Percentiles rank a stretch among this genome's conserved stretches.
phyloP scores from a whole-genome alignment of 2,888 invertebrate genomes.

The Acholoe squamosa region DNA sequence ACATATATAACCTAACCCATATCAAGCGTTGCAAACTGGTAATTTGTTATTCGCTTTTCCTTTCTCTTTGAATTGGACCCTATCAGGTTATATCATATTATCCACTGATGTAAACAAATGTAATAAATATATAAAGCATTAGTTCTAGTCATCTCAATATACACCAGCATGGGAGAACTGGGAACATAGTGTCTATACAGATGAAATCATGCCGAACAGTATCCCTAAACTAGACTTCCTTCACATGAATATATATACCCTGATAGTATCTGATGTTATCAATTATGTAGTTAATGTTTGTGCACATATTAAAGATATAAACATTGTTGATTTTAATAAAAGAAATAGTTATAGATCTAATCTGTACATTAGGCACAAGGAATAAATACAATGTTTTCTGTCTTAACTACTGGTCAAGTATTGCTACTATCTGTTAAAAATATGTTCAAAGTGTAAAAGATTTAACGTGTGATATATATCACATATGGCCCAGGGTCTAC shows the following conservation, averaged over 20 bases:
- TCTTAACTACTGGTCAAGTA: too few species aligned
- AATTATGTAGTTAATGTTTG: background rate
- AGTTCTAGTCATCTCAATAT: background rate
- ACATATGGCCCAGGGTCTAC: too few species aligned
- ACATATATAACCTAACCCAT: background rate
- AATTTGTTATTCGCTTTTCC: background rate
- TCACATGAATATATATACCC: background rate
- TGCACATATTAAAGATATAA: background rate
- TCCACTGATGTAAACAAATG: background rate
- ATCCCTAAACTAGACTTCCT: background rate
- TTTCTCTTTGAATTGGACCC: background rate
- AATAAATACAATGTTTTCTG: too few species aligned
- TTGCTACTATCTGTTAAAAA: too few species aligned
- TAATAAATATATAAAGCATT: slow-evolving; percentile 6
- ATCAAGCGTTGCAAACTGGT: slow-evolving; percentile 7
- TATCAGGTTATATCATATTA: background rate
- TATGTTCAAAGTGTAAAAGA: too few species aligned
- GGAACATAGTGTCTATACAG: background rate
- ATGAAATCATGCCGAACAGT: background rate
- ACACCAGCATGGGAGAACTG: background rate
- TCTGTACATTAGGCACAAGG: too few species aligned
- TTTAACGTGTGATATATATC: too few species aligned
- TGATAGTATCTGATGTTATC: background rate
- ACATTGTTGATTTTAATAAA: background rate
- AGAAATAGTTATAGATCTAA: background rate